Conservation (phyloP, 2,888 invertebrate species). For the Cataglyphis altisquamis region DNA sequence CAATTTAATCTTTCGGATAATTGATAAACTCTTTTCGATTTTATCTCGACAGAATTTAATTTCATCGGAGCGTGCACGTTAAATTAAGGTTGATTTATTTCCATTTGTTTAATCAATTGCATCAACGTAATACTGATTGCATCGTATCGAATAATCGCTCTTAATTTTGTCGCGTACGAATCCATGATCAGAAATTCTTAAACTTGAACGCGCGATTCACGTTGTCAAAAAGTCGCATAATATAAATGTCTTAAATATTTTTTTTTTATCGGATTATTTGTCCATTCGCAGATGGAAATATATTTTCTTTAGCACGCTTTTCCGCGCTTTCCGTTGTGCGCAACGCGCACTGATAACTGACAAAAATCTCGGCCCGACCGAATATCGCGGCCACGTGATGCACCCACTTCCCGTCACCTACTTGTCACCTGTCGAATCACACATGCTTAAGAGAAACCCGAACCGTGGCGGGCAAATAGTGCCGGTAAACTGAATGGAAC, state of each 20-base stretch:
- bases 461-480: conserved; percentile 79
- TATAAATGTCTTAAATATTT: background rate
- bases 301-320: background rate
- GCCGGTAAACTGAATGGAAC: conserved; percentile 79
- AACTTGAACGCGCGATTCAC: background rate
- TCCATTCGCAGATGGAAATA: background rate
- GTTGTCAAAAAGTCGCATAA: background rate
- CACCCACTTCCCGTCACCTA: background rate
- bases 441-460: conserved; percentile 44
- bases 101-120: background rate
- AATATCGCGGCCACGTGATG: background rate
- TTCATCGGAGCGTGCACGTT: background rate
- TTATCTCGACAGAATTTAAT: background rate
- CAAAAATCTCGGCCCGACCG: background rate
- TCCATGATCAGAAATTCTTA: background rate
- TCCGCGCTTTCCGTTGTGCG: background rate
- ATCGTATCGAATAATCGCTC: background rate
- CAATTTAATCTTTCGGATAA: background rate
- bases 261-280: background rate
- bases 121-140: background rate
- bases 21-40: background rate
- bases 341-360: background rate
- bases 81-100: conserved; percentile 6
- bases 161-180: background rate
- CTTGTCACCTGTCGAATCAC: background rate